Base-by-base conservation (phyloP, 2,797 vertebrate genomes). In the Coracias cyanogaster region DNA sequence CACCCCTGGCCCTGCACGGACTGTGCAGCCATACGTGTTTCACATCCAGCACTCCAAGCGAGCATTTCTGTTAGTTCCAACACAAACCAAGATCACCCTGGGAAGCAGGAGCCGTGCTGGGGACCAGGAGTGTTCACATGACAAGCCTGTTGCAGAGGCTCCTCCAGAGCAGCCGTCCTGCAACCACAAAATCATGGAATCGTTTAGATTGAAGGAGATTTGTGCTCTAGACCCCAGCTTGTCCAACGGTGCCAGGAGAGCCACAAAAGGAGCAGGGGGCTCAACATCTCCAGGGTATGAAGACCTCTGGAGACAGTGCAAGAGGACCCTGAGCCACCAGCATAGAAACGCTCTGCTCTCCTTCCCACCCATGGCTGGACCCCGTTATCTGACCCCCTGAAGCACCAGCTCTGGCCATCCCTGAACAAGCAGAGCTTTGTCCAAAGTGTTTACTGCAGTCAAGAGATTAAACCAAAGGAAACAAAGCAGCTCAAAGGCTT, bases 381-480 rank as follows among this genome's bases (percentile, higher is more conserved):
- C 60, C 81, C 10, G 6, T 25, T 70, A 41, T 20, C 67, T 9
- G 61, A 76, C 41, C 45, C 84, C 57, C 22, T 2, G 18, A 64
- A 74, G 69, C 80, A 41, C 22, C 58, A 74, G 86, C 58, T 81
- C 78, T 7, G 16, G 41, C 49, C n/a, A 6, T 51, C 66, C 64
- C 62, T 0, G 58, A 90, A 97, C 96, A 96, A 93, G 96, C 33
- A 14, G 82, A 28, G 69, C 94, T 95, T 88, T 96, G 94, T 97
- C 82, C 95, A 8, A 18, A 1, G 22, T 87, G 85, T 93, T 96
- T 94, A 76, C 51, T 79, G 81, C 83, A 92, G 86, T 58, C 90
- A 72, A 77, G 82, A 91, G 93, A 97, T 92, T 72, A 94, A 96
- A 93, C 88, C 90, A 90, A 85, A 95, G 82, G 96, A 89, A 97